These are phyloP conservation scores for Melanchra persicariae DNA, from an alignment of 2,888 invertebrate genomes.

Conservation along the genomic window DNA sequence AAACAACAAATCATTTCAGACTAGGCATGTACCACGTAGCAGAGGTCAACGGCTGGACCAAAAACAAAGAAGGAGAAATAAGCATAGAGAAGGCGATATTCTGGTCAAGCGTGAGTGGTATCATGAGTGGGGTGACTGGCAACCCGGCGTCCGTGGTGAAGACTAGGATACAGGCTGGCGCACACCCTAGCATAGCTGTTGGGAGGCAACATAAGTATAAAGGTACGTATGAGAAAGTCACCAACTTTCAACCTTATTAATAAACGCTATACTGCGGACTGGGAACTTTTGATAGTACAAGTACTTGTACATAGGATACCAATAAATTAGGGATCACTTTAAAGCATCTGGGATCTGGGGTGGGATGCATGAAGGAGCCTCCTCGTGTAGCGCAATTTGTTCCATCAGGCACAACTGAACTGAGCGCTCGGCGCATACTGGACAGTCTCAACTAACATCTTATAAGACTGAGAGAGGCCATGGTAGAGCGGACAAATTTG, in stretches of 20 bases:
- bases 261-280: too few relatives aligned
- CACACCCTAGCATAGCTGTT: slow-evolving; percentile 94
- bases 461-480: too few relatives aligned
- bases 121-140: slow-evolving; percentile 92
- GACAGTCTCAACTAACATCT: too few relatives aligned
- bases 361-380: too few relatives aligned
- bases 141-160: slow-evolving; percentile 96
- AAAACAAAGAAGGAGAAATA: slow-evolving; percentile 79
- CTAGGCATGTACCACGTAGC: slow-evolving; percentile 92
- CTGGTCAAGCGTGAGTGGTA: slow-evolving; percentile 91
- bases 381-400: too few relatives aligned
- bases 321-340: too few relatives aligned
- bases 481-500: too few relatives aligned
- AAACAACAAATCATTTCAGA: slow-evolving; percentile 73
- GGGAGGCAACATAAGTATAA: slow-evolving; percentile 95
- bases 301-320: too few relatives aligned
- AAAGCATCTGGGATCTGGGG: too few relatives aligned
- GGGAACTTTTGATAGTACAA: too few relatives aligned
- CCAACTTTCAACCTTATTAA: neutral
- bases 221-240: slow-evolving; percentile 68
- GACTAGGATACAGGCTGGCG: slow-evolving; percentile 94
- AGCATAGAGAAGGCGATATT: slow-evolving; percentile 81
- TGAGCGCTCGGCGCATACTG: too few relatives aligned
- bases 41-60: slow-evolving; percentile 90
- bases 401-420: too few relatives aligned